phyloP scores from a whole-genome alignment of 2,888 invertebrate species.

The Latrodectus hesperus region DNA sequence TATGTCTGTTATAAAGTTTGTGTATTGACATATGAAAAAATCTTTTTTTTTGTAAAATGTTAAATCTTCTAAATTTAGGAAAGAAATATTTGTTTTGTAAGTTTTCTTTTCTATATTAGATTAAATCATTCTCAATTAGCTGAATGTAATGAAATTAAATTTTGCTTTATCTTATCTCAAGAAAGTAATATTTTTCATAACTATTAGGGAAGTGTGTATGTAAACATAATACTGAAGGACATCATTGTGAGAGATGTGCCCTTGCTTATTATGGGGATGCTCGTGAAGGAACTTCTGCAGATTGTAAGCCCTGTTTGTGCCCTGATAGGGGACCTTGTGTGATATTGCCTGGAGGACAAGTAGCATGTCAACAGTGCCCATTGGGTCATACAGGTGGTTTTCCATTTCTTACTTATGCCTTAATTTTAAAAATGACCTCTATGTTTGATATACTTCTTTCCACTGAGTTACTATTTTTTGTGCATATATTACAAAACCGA shows the following conservation, averaged over 20 bases:
- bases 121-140: too few relatives aligned
- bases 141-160: too few relatives aligned
- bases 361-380: slow-evolving; percentile 96
- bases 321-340: slow-evolving; percentile 94
- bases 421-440: too few relatives aligned
- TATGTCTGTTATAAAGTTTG: neutral
- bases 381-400: slow-evolving; percentile 85
- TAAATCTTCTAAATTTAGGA: too few relatives aligned
- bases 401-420: too few relatives aligned
- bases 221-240: slow-evolving; percentile 94
- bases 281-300: slow-evolving; percentile 85
- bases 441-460: too few relatives aligned
- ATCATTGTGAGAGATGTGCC: slow-evolving; percentile 94
- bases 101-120: too few relatives aligned
- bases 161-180: too few relatives aligned
- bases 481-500: too few relatives aligned
- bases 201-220: slow-evolving; percentile 91
- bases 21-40: neutral
- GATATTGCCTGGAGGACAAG: slow-evolving; percentile 87
- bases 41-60: too few relatives aligned
- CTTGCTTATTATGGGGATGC: slow-evolving; percentile 97
- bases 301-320: slow-evolving; percentile 95
- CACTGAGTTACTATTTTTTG: too few relatives aligned
- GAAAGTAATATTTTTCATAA: neutral
- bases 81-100: too few relatives aligned